These are phyloP conservation scores for Phortica okadai DNA, from an alignment of 2,888 invertebrate genomes.

Conservation along the genomic window DNA sequence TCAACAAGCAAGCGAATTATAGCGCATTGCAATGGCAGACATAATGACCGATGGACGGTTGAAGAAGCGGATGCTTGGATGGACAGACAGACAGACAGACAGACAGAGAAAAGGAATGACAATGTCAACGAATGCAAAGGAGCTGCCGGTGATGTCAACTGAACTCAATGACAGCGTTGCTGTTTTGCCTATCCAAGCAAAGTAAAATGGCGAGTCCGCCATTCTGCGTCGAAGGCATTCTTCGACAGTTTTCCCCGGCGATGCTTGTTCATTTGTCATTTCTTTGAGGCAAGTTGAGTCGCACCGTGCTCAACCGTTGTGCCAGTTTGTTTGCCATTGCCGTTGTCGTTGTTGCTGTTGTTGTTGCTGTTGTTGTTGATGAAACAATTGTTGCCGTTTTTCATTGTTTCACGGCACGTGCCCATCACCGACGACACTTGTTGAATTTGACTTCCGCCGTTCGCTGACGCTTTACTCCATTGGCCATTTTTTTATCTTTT, in stretches of 20 bases:
- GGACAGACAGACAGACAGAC: no score
- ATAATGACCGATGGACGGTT: not conserved
- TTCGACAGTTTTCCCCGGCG: constrained; percentile 24
- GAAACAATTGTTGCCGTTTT: constrained; percentile 37
- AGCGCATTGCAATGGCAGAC: not conserved
- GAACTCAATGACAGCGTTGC: not conserved
- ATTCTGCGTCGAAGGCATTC: not conserved
- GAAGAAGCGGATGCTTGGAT: not conserved
- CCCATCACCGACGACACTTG: constrained; percentile 19
- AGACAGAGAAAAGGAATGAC: not conserved
- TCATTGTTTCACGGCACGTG: constrained; percentile 28
- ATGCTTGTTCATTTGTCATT: constrained; percentile 29
- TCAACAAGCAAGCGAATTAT: no score
- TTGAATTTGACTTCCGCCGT: constrained; percentile 22
- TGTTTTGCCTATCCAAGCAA: not conserved
- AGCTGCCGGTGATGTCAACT: not conserved
- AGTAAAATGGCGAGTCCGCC: not conserved
- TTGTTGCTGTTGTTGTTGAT: constrained; percentile 34
- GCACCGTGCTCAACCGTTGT: not conserved
- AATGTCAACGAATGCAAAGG: constrained; percentile 14
- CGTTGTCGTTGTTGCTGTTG: constrained; percentile 26
- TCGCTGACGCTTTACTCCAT: not conserved
- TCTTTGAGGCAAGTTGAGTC: not conserved
- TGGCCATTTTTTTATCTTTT: not conserved
- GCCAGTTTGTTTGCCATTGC: not conserved